These are phyloP conservation scores for Trichacis sp. DNA, from an alignment of 2,888 invertebrate genomes.

Conservation along the genomic window DNA sequence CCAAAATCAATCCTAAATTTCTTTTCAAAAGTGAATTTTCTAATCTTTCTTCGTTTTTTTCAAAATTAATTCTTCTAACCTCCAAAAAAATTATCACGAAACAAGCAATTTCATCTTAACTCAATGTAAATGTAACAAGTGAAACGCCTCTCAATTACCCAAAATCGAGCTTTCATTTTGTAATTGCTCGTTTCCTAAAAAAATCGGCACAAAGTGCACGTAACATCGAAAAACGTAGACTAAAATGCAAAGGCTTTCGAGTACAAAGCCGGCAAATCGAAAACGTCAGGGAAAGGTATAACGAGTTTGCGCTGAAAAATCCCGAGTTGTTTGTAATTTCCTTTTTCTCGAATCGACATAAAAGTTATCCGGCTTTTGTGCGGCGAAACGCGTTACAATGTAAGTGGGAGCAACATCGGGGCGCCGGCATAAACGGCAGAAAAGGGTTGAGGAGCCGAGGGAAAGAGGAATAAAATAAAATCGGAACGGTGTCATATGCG, in stretches of 20 bases:
- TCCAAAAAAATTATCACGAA: too few species aligned
- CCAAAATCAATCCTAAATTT: too few species aligned
- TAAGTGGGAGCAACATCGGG: slow-evolving; percentile 42
- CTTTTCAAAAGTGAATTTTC: too few species aligned
- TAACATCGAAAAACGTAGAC: too few species aligned
- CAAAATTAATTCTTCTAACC: background rate
- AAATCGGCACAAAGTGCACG: too few species aligned
- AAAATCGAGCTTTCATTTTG: too few species aligned
- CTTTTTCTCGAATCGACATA: slow-evolving; percentile 21
- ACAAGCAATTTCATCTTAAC: too few species aligned
- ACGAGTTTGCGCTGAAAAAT: slow-evolving; percentile 7
- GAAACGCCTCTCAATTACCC: too few species aligned
- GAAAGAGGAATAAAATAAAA: slow-evolving; percentile 66
- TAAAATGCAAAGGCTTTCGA: background rate
- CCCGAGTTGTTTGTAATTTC: slow-evolving; percentile 27
- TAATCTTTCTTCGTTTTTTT: too few species aligned
- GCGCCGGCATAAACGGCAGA: slow-evolving; percentile 40
- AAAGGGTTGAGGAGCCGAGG: slow-evolving; percentile 51
- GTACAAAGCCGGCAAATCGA: background rate
- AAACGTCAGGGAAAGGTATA: slow-evolving; percentile 10
- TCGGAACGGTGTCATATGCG: slow-evolving; percentile 68
- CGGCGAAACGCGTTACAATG: slow-evolving; percentile 42
- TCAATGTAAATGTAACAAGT: too few species aligned
- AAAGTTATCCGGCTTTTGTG: slow-evolving; percentile 41
- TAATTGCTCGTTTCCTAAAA: too few species aligned